Evolutionary conservation across 2,797 vertebrate species (phyloP).

Genomic region (Tragelaphus oryx): DNA sequence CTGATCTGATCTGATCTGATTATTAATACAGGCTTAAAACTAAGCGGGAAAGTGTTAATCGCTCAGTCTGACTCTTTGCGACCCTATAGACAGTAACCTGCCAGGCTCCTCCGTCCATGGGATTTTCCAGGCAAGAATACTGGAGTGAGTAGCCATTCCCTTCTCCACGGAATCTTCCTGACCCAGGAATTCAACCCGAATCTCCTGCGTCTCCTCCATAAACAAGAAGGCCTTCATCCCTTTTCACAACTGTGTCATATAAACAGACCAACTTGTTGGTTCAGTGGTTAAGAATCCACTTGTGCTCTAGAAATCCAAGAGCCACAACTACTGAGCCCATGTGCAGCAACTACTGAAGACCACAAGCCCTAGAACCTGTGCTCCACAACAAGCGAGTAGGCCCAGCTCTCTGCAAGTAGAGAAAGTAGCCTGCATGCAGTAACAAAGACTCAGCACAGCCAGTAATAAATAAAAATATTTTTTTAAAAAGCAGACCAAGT

Average conservation of each 20-base stretch:
- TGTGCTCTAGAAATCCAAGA: background rate
- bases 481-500: background rate
- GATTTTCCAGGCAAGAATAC: background rate
- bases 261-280: background rate
- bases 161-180: background rate
- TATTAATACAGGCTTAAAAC: background rate
- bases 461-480: background rate
- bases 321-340: background rate
- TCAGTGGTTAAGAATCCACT: background rate
- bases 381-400: background rate
- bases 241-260: background rate
- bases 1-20: background rate
- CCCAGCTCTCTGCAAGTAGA: background rate
- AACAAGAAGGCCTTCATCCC: background rate
- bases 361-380: background rate
- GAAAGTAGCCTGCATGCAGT: background rate
- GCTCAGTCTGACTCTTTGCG: background rate
- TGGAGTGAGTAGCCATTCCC: background rate
- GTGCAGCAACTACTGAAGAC: background rate
- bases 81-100: background rate
- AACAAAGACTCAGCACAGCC: background rate
- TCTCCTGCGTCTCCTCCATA: background rate
- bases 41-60: background rate
- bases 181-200: background rate
- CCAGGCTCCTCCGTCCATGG: background rate